phyloP scores from a whole-genome alignment of 2,797 vertebrate genomes.

The Thripadectes ignobilis region DNA sequence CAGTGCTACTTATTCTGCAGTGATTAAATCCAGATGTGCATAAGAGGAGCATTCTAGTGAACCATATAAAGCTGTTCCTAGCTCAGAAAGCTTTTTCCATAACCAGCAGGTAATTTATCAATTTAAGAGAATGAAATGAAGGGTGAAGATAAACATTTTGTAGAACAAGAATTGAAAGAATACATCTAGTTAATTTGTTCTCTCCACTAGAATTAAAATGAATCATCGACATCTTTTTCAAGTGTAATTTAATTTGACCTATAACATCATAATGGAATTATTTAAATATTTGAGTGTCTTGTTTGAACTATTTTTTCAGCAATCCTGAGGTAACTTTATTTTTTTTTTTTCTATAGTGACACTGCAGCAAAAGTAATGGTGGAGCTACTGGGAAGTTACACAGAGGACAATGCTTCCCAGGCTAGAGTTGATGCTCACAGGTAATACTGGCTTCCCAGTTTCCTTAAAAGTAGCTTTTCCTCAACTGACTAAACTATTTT shows the following conservation, averaged over 20 bases:
- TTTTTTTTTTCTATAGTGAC: conserved; percentile 78
- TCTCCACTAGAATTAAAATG: conserved; percentile 35
- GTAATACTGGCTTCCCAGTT: conserved; percentile 65
- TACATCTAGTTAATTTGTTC: conserved; percentile 49
- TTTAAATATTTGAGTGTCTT: conserved; percentile 46
- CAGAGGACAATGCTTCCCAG: conserved; percentile 98
- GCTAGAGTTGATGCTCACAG: conserved; percentile 96
- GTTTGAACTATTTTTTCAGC: conserved; percentile 22
- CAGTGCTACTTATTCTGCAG: conserved; percentile 40
- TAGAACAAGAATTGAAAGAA: conserved; percentile 54
- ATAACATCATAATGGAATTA: conserved; percentile 24
- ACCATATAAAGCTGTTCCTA: conserved; percentile 41
- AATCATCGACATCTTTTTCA: conserved; percentile 48
- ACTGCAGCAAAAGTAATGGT: conserved; percentile 98
- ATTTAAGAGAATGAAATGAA: conserved; percentile 69
- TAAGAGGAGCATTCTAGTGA: conserved; percentile 46
- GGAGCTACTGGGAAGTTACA: conserved; percentile 96
- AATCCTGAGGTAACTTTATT: conserved; percentile 13
- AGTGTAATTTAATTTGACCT: conserved; percentile 53
- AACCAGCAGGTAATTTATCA: conserved; percentile 58
- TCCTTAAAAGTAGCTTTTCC: neutral
- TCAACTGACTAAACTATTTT: neutral
- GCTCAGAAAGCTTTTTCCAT: conserved; percentile 62
- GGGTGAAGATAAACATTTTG: conserved; percentile 67
- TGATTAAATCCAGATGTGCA: conserved; percentile 64